Percentiles rank a stretch among this genome's conserved stretches.
phyloP scores from a whole-genome alignment of 2,888 invertebrate species.

The Ochropleura leucogaster region DNA sequence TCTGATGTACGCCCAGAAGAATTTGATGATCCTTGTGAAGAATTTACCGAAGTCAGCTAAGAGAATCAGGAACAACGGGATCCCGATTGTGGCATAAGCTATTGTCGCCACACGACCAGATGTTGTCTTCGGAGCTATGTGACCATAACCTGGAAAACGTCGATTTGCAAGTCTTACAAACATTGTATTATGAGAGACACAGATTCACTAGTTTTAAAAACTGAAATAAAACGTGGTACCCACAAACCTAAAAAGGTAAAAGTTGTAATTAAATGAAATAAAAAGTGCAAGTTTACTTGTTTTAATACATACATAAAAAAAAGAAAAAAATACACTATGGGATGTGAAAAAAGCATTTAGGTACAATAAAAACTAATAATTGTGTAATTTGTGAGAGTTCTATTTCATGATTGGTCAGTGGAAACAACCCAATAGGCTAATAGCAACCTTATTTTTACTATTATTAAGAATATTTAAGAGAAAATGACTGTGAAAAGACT shows the following conservation, averaged over 20 bases:
- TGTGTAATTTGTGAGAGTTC: background rate
- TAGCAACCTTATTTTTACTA: background rate
- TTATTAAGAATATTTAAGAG: background rate
- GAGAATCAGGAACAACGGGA: conserved; percentile 98
- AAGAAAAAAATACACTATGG: background rate
- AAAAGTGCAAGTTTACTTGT: conserved; percentile 26
- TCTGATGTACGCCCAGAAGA: conserved; percentile 96
- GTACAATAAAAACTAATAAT: background rate
- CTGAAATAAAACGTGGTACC: background rate
- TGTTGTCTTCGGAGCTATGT: conserved; percentile 97
- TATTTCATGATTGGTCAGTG: background rate
- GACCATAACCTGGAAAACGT: conserved; percentile 96
- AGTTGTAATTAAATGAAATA: conserved; percentile 16
- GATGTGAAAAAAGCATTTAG: background rate
- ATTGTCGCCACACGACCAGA: conserved; percentile 97
- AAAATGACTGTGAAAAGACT: conserved; percentile 1
- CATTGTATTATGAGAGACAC: background rate
- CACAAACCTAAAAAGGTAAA: background rate
- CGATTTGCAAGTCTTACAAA: background rate
- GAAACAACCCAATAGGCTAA: background rate
- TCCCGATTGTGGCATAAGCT: conserved; percentile 98
- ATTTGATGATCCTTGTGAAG: conserved; percentile 97
- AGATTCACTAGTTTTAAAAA: background rate
- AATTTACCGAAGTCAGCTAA: conserved; percentile 98
- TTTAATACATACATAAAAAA: conserved; percentile 34